Evolutionary conservation across 2,797 vertebrate genomes (phyloP).

Genomic region (Sparidentex hasta): DNA sequence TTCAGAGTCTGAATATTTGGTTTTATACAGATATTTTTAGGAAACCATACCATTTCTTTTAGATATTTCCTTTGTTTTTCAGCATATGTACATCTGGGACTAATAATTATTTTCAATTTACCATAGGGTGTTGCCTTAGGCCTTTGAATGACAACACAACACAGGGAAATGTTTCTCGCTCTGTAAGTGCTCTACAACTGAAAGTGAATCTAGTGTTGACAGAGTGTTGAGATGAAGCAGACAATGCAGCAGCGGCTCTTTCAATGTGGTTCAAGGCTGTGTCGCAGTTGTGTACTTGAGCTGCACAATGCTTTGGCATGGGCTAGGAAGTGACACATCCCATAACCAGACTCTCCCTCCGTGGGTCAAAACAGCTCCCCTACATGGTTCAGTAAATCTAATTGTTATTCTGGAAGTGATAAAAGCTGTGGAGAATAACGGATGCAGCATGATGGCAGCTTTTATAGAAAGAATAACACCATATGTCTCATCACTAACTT

Average conservation of each 20-base stretch:
- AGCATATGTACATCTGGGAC: background rate
- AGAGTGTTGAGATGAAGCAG: conserved; percentile 64
- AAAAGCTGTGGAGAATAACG: conserved; percentile 1
- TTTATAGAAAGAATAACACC: background rate
- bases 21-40: background rate
- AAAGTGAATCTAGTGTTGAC: conserved; percentile 79
- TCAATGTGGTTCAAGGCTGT: conserved; percentile 86
- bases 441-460: background rate
- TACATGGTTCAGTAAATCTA: conserved; percentile 34
- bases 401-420: conserved; percentile 25
- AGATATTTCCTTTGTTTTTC: conserved; percentile 1
- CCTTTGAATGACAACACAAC: conserved; percentile 55
- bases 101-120: conserved; percentile 33
- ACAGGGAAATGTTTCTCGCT: conserved; percentile 47
- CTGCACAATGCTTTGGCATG: conserved; percentile 81
- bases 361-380: conserved; percentile 42
- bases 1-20: conserved; percentile 4
- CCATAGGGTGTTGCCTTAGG: conserved; percentile 14
- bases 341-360: conserved; percentile 44
- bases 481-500: background rate
- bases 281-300: conserved; percentile 77
- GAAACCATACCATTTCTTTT: background rate
- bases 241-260: conserved; percentile 77
- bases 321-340: conserved; percentile 78
- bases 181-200: conserved; percentile 45